Percentiles rank a stretch among this genome's conserved stretches.
Evolutionary conservation across 2,113 vertebrate genomes (phyloP).

Genomic region (Geococcyx californianus): DNA sequence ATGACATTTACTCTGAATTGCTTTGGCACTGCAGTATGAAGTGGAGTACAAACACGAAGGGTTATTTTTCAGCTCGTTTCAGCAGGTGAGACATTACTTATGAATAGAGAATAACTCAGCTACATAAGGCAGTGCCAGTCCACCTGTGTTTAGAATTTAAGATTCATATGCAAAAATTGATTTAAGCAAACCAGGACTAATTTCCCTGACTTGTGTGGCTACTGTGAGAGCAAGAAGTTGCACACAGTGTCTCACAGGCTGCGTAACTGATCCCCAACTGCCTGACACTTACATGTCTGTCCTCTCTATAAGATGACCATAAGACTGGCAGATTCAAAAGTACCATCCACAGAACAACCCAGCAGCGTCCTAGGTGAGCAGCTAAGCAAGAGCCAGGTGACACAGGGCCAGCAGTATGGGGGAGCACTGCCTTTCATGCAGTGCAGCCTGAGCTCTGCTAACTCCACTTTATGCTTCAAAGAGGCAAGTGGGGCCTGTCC

Average conservation of each 20-base stretch:
- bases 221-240: not conserved
- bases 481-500: not conserved
- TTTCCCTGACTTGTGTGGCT: not conserved
- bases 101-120: not conserved
- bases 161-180: not conserved
- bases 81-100: not conserved
- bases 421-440: not conserved
- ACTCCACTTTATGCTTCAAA: not conserved
- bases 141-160: not conserved
- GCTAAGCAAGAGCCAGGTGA: not conserved
- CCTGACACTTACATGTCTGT: not conserved
- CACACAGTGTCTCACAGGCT: fast-evolving
- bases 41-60: fast-evolving
- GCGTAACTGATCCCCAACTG: not conserved
- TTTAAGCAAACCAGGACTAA: not conserved
- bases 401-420: not conserved
- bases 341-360: not conserved
- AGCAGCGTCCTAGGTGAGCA: not conserved
- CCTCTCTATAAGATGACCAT: not conserved
- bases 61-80: not conserved
- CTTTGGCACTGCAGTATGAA: not conserved
- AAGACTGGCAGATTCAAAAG: not conserved
- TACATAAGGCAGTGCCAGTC: not conserved
- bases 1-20: fast-evolving
- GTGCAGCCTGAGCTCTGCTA: not conserved